phyloP scores from a whole-genome alignment of 2,113 vertebrate species.

The Lampris incognitus region DNA sequence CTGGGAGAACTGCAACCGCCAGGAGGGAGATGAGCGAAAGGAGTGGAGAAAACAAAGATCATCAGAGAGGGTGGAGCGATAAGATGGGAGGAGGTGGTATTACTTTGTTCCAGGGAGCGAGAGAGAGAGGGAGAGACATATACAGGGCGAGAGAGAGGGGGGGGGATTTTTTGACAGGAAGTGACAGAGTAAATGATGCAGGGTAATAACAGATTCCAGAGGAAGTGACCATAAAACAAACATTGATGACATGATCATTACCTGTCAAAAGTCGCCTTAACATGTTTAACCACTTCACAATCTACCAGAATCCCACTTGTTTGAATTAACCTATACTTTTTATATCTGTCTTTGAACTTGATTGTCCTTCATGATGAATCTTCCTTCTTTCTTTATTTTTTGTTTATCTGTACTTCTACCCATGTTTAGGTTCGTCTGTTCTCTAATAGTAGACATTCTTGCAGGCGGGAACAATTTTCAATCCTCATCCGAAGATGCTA shows the following conservation, averaged over 20 bases:
- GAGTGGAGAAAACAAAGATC: background rate
- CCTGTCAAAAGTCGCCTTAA: background rate
- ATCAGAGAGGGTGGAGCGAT: background rate
- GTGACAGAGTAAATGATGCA: background rate
- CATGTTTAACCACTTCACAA: background rate
- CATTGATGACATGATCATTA: too few species aligned
- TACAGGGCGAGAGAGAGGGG: background rate
- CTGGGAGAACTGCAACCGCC: too few species aligned
- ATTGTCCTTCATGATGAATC: too few species aligned
- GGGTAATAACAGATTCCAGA: background rate
- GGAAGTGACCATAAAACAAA: too few species aligned
- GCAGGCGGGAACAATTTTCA: too few species aligned
- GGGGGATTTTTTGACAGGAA: background rate
- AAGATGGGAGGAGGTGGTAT: too few species aligned
- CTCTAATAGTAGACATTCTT: background rate
- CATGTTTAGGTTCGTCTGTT: background rate
- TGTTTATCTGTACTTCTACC: background rate
- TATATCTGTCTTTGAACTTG: too few species aligned
- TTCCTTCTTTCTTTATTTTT: background rate
- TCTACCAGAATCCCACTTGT: too few species aligned
- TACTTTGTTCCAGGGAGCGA: too few species aligned
- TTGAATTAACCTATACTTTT: too few species aligned
- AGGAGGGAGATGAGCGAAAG: background rate
- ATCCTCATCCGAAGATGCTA: too few species aligned
- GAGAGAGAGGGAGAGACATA: background rate